These are phyloP conservation scores for Ovis aries DNA, from an alignment of 2,113 vertebrate species.

Conservation along the genomic window DNA sequence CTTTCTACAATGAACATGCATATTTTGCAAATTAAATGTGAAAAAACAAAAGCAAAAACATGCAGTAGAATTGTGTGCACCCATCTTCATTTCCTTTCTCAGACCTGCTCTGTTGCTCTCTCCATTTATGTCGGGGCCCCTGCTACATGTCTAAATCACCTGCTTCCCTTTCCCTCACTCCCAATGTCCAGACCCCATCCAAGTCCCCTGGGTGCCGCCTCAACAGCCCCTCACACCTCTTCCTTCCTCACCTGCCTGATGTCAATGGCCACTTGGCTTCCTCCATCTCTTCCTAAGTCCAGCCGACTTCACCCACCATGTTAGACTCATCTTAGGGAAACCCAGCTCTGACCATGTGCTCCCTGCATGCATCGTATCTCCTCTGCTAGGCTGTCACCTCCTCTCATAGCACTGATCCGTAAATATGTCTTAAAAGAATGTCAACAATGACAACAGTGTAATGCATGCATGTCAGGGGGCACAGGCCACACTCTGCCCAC, in stretches of 20 bases:
- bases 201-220: rapidly evolving
- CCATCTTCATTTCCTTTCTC: not conserved
- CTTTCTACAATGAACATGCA: not conserved
- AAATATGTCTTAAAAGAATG: not conserved
- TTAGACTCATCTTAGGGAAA: not conserved
- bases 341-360: not conserved
- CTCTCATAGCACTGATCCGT: not conserved
- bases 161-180: not conserved
- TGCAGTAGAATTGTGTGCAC: not conserved
- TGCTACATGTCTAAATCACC: not conserved
- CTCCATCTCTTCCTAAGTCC: too few relatives aligned
- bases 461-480: not conserved
- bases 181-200: too few relatives aligned
- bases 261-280: not conserved
- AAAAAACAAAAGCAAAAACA: not conserved
- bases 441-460: not conserved
- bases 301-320: rapidly evolving
- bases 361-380: rapidly evolving
- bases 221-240: not conserved
- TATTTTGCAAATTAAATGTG: not conserved
- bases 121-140: not conserved
- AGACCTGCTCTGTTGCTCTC: not conserved
- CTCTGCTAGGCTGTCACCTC: not conserved
- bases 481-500: not conserved
- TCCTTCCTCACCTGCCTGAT: not conserved